Conservation (phyloP, 2,888 invertebrate genomes). For the Enchytraeus crypticus region DNA sequence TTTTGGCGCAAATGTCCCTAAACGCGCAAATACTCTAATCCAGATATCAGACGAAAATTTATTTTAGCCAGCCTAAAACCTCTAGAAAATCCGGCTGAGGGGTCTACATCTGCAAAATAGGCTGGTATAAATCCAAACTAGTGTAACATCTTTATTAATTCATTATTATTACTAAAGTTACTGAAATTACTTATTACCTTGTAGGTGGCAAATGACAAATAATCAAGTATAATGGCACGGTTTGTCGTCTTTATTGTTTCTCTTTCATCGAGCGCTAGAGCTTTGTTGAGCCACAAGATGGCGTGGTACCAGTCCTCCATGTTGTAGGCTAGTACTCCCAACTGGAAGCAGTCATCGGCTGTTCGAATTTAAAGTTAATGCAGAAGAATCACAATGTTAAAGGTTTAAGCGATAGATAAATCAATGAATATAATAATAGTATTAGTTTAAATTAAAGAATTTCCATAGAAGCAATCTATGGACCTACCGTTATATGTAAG, state of each 20-base stretch:
- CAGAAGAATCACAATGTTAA: background rate
- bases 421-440: background rate
- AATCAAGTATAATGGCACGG: constrained; percentile 33
- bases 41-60: too few relatives aligned
- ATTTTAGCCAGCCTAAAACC: too few relatives aligned
- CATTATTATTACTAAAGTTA: too few relatives aligned
- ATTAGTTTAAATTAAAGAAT: too few relatives aligned
- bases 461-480: too few relatives aligned
- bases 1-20: too few relatives aligned
- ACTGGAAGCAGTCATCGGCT: constrained; percentile 89
- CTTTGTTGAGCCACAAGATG: constrained; percentile 88
- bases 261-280: constrained; percentile 53
- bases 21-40: too few relatives aligned
- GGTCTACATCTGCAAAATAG: too few relatives aligned
- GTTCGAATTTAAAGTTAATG: constrained; percentile 31
- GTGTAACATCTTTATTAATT: too few relatives aligned
- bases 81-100: too few relatives aligned
- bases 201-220: constrained; percentile 19
- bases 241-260: constrained; percentile 6
- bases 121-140: too few relatives aligned
- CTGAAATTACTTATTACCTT: constrained; percentile 13
- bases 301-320: constrained; percentile 86
- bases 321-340: constrained; percentile 86
- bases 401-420: background rate
- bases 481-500: too few relatives aligned